Percentiles rank a stretch among this genome's conserved stretches.
phyloP scores from a whole-genome alignment of 2,888 invertebrate genomes.

The Caradrina kadenii region DNA sequence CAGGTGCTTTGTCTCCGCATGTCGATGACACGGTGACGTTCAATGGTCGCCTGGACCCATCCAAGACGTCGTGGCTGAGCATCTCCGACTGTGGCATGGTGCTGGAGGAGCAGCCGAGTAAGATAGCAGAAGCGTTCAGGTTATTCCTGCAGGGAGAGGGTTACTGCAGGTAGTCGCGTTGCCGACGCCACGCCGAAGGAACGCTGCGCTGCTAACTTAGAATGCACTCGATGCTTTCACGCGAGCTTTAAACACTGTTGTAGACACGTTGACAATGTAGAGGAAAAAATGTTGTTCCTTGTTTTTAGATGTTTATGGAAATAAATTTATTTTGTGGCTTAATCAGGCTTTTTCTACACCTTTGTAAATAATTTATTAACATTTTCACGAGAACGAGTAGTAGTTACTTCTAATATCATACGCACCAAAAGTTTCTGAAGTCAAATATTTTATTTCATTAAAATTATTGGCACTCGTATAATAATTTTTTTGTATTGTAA shows the following conservation, averaged over 20 bases:
- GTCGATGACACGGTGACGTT: constrained; percentile 99
- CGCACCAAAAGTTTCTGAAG: constrained; percentile 8
- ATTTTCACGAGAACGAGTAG: constrained; percentile 4
- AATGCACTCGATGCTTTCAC: constrained; percentile 88
- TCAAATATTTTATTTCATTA: neutral
- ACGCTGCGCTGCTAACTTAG: constrained; percentile 81
- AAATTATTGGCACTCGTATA: neutral
- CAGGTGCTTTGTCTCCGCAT: constrained; percentile 98
- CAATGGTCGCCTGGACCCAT: constrained; percentile 98
- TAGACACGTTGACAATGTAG: constrained; percentile 86
- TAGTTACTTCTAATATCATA: neutral
- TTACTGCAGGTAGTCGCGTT: constrained; percentile 94
- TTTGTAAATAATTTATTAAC: constrained; percentile 40
- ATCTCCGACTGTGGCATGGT: constrained; percentile 99
- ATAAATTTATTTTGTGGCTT: constrained; percentile 88
- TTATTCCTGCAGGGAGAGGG: constrained; percentile 99
- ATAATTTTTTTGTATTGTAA: constrained; percentile 10
- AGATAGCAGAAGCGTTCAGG: constrained; percentile 98
- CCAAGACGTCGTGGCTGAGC: constrained; percentile 99
- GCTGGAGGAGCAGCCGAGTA: constrained; percentile 99
- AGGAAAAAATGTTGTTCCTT: constrained; percentile 83
- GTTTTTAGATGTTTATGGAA: constrained; percentile 85
- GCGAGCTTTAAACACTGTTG: constrained; percentile 88
- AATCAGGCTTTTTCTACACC: constrained; percentile 67
- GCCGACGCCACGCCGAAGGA: constrained; percentile 63